Conservation (phyloP, 2,797 vertebrate genomes). For the Silurus lanzhouensis region DNA sequence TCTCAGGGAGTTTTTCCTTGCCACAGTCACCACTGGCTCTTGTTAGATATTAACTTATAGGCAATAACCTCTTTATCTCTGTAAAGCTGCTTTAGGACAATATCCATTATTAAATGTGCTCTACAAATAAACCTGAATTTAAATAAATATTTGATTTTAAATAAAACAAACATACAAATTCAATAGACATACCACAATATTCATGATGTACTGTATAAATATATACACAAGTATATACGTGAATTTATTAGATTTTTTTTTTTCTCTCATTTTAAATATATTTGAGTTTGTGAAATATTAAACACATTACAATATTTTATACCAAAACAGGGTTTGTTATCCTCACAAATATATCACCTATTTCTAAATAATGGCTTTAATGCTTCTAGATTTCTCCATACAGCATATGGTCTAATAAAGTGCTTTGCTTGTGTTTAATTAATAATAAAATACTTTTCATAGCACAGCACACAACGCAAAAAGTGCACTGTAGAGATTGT, state of each 20-base stretch:
- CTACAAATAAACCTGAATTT: no score
- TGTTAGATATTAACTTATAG: no score
- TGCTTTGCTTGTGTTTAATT: not conserved
- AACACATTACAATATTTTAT: not conserved
- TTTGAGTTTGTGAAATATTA: not conserved
- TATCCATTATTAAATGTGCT: no score
- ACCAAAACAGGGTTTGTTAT: not conserved
- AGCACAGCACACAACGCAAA: not conserved
- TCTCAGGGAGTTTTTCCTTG: no score
- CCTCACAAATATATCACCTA: not conserved
- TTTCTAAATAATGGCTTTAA: not conserved
- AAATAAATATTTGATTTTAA: no score
- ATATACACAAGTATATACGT: not conserved
- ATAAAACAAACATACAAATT: not conserved
- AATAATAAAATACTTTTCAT: not conserved
- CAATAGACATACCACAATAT: not conserved
- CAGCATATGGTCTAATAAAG: not conserved
- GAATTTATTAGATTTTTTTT: not conserved
- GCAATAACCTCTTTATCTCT: no score
- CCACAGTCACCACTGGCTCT: no score
- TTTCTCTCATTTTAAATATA: slow-evolving; percentile 14
- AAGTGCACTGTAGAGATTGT: no score
- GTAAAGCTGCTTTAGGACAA: no score
- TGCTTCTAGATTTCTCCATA: not conserved
- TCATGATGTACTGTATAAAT: not conserved